phyloP scores from a whole-genome alignment of 2,113 vertebrate species.

The Octodon degus region DNA sequence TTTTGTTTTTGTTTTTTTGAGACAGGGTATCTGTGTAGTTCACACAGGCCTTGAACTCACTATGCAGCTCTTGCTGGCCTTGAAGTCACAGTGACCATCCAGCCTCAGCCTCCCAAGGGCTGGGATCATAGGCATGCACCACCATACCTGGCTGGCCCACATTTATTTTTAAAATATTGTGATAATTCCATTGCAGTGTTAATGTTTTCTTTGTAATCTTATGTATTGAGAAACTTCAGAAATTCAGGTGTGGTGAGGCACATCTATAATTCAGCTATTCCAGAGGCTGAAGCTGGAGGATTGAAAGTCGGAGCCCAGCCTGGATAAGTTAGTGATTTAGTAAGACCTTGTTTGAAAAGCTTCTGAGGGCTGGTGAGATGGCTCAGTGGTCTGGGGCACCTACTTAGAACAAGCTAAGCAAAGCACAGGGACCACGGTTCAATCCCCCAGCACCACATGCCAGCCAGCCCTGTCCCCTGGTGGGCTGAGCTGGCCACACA shows the following conservation, averaged over 20 bases:
- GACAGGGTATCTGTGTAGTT: not conserved
- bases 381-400: too few species aligned
- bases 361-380: too few species aligned
- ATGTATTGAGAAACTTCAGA: conserved; percentile 9
- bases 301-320: not conserved
- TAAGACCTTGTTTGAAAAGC: not conserved
- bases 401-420: too few species aligned
- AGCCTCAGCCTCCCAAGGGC: not conserved
- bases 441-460: too few species aligned
- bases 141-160: not conserved
- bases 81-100: not conserved
- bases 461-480: too few species aligned
- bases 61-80: too few species aligned
- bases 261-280: not conserved
- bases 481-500: too few species aligned
- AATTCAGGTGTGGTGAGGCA: not conserved
- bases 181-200: not conserved
- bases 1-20: not conserved
- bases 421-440: too few species aligned
- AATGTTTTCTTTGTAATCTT: conserved; percentile 32
- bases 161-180: conserved; percentile 26
- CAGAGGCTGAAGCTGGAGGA: not conserved
- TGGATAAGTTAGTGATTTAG: not conserved
- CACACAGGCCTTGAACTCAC: not conserved
- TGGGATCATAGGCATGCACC: not conserved